Percentiles rank a stretch among this genome's conserved stretches.
These are phyloP conservation scores for Hippolais icterina DNA, from an alignment of 2,113 vertebrate species.

Conservation along the genomic window DNA sequence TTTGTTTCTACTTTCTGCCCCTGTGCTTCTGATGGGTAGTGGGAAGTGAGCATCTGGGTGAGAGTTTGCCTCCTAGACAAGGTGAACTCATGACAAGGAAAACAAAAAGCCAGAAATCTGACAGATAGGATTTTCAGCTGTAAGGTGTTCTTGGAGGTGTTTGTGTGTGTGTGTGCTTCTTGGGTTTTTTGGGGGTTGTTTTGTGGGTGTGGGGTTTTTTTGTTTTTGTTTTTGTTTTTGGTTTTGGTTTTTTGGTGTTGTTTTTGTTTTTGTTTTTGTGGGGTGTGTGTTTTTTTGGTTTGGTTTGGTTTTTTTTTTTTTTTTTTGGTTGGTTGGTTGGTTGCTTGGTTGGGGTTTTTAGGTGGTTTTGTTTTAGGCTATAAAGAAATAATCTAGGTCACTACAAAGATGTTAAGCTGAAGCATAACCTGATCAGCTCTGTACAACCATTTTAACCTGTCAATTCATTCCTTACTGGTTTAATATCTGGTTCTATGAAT, in stretches of 20 bases:
- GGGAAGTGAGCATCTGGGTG: neutral
- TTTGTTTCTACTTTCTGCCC: neutral
- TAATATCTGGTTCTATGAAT: conserved; percentile 18
- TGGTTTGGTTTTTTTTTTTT: neutral
- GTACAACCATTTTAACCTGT: neutral
- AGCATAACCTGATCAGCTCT: neutral
- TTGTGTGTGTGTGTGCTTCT: too few relatives aligned
- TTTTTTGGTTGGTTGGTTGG: neutral
- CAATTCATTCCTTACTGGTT: conserved; percentile 10
- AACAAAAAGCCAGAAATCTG: neutral
- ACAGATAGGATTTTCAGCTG: neutral
- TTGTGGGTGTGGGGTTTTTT: too few relatives aligned
- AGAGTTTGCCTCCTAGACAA: neutral
- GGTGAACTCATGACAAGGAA: neutral
- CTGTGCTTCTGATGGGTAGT: neutral
- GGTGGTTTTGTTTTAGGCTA: neutral
- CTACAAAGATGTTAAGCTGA: neutral
- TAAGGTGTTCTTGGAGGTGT: neutral
- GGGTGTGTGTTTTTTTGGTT: too few relatives aligned
- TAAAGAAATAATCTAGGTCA: neutral
- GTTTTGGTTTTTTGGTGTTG: too few relatives aligned
- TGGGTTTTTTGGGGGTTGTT: too few relatives aligned
- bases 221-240: neutral
- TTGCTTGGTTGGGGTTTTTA: neutral
- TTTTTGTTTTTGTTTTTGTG: too few relatives aligned